Evolutionary conservation across 2,113 vertebrate species (phyloP).

Genomic region (Mionectes macconnelli): DNA sequence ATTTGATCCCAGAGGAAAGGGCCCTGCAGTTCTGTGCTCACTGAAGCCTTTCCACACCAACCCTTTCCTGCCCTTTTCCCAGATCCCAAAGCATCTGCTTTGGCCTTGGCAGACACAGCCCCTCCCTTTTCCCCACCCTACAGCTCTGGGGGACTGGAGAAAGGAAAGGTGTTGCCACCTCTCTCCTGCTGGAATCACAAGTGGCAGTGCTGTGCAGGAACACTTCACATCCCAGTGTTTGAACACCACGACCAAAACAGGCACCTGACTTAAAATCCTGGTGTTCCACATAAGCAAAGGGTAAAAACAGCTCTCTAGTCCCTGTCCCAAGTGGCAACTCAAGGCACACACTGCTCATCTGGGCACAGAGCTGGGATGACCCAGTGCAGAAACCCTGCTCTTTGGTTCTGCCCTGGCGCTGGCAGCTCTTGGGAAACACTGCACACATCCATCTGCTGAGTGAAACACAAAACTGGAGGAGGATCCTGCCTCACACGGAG

Average conservation of each 20-base stretch:
- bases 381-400: neutral
- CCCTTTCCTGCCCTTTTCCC: neutral
- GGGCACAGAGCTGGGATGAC: neutral
- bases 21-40: constrained; percentile 11
- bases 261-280: neutral
- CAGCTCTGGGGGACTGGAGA: neutral
- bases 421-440: too few relatives aligned
- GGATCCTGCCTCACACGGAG: too few relatives aligned
- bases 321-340: neutral
- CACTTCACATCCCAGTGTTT: neutral
- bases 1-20: neutral
- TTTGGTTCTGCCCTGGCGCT: neutral
- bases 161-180: neutral
- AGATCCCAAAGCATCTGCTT: neutral
- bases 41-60: neutral
- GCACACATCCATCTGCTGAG: too few relatives aligned
- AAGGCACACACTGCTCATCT: neutral
- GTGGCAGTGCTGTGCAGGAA: neutral
- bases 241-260: neutral
- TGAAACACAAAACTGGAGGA: too few relatives aligned
- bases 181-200: neutral
- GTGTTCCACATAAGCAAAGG: neutral
- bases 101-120: neutral
- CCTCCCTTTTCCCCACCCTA: neutral
- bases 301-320: neutral